Percentiles rank a stretch among this genome's conserved stretches.
These are phyloP conservation scores for Apeira syringaria DNA, from an alignment of 2,888 invertebrate genomes.

Conservation along the genomic window DNA sequence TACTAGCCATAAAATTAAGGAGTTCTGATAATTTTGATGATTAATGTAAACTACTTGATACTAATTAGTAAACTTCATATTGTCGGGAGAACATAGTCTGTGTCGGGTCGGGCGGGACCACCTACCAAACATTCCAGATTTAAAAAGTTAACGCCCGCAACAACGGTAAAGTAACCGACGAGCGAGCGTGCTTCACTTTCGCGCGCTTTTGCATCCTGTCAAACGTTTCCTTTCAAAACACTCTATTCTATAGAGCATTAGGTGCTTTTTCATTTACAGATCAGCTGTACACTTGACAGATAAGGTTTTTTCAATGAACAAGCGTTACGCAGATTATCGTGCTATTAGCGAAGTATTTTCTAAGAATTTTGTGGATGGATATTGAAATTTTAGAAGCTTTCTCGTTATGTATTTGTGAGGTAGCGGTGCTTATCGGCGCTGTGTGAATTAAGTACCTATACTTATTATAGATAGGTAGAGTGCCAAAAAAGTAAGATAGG, in stretches of 20 bases:
- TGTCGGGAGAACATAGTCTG: too few relatives aligned
- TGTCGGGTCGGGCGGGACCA: too few relatives aligned
- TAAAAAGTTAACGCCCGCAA: constrained; percentile 44
- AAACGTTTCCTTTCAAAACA: constrained; percentile 7
- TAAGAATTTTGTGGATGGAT: constrained; percentile 17
- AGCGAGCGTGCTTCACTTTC: constrained; percentile 40
- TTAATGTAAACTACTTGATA: too few relatives aligned
- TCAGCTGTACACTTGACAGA: constrained; percentile 30
- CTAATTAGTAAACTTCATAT: too few relatives aligned
- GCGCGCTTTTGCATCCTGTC: constrained; percentile 53
- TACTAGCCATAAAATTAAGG: too few relatives aligned
- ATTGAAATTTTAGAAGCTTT: constrained; percentile 13
- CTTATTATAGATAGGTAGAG: too few relatives aligned
- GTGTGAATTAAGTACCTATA: too few relatives aligned
- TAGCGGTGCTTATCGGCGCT: neutral
- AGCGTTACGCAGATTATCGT: constrained; percentile 10
- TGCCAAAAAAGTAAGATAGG: too few relatives aligned
- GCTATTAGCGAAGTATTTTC: constrained; percentile 17
- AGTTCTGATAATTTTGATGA: too few relatives aligned
- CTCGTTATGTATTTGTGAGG: neutral
- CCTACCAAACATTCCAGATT: constrained; percentile 38
- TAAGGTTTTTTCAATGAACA: constrained; percentile 29
- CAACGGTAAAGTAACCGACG: constrained; percentile 64
- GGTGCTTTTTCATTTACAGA: constrained; percentile 1
- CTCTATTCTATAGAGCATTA: constrained; percentile 5